Conservation (phyloP, 2,113 vertebrate species). For the Phrynosoma platyrhinos region DNA sequence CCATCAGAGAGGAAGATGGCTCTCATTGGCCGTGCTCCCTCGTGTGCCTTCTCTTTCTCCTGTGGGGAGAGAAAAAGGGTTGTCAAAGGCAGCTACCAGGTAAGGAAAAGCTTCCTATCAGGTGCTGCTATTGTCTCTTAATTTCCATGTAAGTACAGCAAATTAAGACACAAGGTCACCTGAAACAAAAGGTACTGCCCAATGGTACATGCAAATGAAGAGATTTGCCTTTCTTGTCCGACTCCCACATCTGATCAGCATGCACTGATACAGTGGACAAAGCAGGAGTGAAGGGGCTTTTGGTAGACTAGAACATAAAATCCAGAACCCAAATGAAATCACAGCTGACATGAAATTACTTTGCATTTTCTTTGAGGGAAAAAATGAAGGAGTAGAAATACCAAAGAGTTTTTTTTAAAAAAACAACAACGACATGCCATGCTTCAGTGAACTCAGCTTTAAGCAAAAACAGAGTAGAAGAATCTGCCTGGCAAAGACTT, state of each 20-base stretch:
- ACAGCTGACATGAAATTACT: neutral
- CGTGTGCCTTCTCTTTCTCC: conserved; percentile 97
- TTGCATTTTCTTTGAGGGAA: neutral
- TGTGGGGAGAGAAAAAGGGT: conserved; percentile 57
- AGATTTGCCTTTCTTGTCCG: too few species aligned
- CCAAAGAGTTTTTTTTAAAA: too few species aligned
- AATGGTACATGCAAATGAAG: too few species aligned
- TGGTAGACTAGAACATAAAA: neutral
- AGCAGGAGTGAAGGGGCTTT: neutral
- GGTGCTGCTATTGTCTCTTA: neutral
- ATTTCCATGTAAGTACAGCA: neutral
- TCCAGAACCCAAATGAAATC: too few species aligned
- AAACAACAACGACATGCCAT: too few species aligned
- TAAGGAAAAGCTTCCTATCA: neutral
- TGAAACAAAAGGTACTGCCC: too few species aligned
- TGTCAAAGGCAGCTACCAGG: neutral
- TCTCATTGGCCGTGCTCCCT: conserved; percentile 93
- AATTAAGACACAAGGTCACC: neutral
- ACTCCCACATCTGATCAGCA: neutral
- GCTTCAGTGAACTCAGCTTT: too few species aligned
- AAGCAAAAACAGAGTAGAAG: too few species aligned
- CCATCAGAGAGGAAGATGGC: conserved; percentile 94
- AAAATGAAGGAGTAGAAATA: neutral
- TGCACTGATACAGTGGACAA: neutral
- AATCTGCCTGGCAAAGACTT: neutral